These are phyloP conservation scores for Onchidella celtica DNA, from an alignment of 2,888 invertebrate genomes.

Conservation along the genomic window DNA sequence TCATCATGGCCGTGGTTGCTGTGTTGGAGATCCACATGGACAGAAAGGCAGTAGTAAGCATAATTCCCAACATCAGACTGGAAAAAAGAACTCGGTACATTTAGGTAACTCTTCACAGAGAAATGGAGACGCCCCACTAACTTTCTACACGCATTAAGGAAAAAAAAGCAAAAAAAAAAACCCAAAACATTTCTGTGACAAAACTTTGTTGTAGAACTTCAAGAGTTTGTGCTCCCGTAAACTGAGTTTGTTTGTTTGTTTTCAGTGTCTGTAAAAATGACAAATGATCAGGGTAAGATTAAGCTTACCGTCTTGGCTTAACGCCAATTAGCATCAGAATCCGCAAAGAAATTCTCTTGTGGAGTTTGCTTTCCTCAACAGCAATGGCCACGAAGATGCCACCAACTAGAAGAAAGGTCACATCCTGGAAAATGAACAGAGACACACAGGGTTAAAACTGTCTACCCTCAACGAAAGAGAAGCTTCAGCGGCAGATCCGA, in stretches of 20 bases:
- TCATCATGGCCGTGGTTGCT: slow-evolving; percentile 84
- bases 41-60: slow-evolving; percentile 83
- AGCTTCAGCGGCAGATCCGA: no score
- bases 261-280: no score
- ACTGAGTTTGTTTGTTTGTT: no score
- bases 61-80: slow-evolving; percentile 51
- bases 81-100: not conserved
- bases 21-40: slow-evolving; percentile 99
- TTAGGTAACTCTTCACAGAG: no score
- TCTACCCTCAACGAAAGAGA: no score
- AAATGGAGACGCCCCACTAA: no score
- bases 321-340: slow-evolving; percentile 85
- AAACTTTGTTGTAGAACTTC: no score
- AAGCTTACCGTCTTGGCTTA: slow-evolving; percentile 45
- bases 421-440: slow-evolving; percentile 18
- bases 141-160: no score
- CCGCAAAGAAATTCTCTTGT: slow-evolving; percentile 91
- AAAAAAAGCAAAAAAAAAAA: no score
- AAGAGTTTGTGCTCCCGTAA: no score
- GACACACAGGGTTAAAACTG: not conserved
- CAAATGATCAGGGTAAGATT: no score
- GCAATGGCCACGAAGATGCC: slow-evolving; percentile 50
- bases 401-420: slow-evolving; percentile 48
- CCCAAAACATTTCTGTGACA: no score
- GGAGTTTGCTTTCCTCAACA: slow-evolving; percentile 91